Evolutionary conservation across 2,113 vertebrate genomes (phyloP), one percentile per base, ranked within the genome.

Genomic region (Xenopus laevis): DNA sequence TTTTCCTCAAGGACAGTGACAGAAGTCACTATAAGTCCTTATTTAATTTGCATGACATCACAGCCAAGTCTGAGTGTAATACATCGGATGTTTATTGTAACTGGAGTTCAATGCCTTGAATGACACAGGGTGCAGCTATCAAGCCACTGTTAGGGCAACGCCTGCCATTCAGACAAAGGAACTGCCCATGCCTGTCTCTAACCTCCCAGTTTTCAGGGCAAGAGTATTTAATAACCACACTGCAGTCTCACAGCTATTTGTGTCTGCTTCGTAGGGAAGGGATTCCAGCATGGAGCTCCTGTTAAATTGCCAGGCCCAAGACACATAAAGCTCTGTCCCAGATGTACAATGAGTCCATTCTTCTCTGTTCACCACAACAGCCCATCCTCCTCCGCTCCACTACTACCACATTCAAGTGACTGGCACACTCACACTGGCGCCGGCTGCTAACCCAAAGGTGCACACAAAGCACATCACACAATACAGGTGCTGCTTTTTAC

Each of bases 321-420:
- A 90, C 87, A 90, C 82, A 86, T 82, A 78, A 0, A 74, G 84
- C 65, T 81, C 85, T 89, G 85, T 86, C 86, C 2, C 46, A 33
- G 80, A 23, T 72, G 67, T 27, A 89, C 86, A 91, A 83, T 71
- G 81, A 45, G 11, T 47, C 78, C 69, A 84, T 88, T 87, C 78
- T 82, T 86, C 81, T 85, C 59, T 72, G 20, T 40, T 71, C 82
- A 78, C 81, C 81, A 88, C 82, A 72, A 79, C 71, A 17, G 64
- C 72, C 78, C 83, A 53, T 63, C 61, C 21, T 33, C 61, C 61
- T 33, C n/a, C 46, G 57, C 33, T 55, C 57, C 55, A 68, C 57
- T 65, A 47, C 73, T 46, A 66, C 50, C 65, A 75, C 64, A 64
- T 47, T 61, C 72, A 50, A 68, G 64, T 60, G 64, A 74, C 33